Conservation (phyloP, 2,888 invertebrate species). For the Allygus modestus region DNA sequence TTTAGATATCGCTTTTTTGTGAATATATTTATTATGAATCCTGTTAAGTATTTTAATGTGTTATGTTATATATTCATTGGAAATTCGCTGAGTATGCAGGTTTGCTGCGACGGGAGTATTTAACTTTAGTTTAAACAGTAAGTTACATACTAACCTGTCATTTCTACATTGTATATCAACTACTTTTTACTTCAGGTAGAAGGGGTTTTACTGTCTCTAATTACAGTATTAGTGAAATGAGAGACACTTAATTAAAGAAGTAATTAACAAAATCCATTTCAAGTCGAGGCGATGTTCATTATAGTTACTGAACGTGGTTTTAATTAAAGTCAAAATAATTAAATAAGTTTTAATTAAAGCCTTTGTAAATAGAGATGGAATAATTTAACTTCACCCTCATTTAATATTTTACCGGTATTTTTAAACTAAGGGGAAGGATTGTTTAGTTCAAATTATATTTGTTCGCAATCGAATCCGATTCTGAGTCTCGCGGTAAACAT, state of each 20-base stretch:
- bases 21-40: too few relatives aligned
- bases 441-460: neutral
- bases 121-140: too few relatives aligned
- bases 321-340: slow-evolving; percentile 51
- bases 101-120: too few relatives aligned
- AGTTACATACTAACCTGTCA: too few relatives aligned
- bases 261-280: slow-evolving; percentile 49
- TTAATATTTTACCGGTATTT: neutral
- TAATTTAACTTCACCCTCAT: slow-evolving; percentile 19
- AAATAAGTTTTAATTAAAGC: slow-evolving; percentile 49
- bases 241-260: slow-evolving; percentile 34
- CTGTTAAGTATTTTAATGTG: too few relatives aligned
- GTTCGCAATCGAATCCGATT: too few relatives aligned
- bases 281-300: slow-evolving; percentile 40
- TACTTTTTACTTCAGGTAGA: too few relatives aligned
- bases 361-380: slow-evolving; percentile 46
- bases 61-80: too few relatives aligned
- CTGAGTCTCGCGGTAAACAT: too few relatives aligned
- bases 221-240: slow-evolving; percentile 1
- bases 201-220: neutral
- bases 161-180: too few relatives aligned
- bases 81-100: too few relatives aligned
- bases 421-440: neutral
- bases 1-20: too few relatives aligned
- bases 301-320: slow-evolving; percentile 21